A percentile compares a stretch with the other conserved stretches of the same genome.
These are phyloP conservation scores for Aleiodes sp. DNA, from an alignment of 1,140 invertebrate genomes.

Conservation along the genomic window DNA sequence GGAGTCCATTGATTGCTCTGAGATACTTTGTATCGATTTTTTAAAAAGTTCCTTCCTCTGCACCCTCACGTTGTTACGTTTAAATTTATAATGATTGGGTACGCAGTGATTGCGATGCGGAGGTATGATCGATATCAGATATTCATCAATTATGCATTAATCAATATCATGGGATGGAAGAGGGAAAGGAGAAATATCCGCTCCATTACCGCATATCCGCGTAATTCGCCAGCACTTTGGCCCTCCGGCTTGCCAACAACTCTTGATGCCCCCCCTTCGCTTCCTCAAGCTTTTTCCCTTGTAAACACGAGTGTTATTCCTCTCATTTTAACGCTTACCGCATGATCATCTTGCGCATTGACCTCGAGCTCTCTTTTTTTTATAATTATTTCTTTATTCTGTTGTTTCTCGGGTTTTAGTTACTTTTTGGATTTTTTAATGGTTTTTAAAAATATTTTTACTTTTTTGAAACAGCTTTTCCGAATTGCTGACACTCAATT, in stretches of 20 bases:
- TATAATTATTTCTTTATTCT: not conserved
- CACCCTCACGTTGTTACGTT: not conserved
- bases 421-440: not conserved
- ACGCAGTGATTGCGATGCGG: not conserved
- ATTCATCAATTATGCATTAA: constrained; percentile 33
- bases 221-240: constrained; percentile 26
- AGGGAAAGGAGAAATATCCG: not conserved
- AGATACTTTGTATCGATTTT: not conserved
- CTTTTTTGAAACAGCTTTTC: constrained; percentile 4
- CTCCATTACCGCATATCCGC: constrained; percentile 21
- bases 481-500: constrained; percentile 12
- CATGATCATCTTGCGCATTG: constrained; percentile 9
- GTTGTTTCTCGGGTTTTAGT: not conserved
- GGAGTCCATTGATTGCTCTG: too few relatives aligned
- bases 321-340: constrained; percentile 26
- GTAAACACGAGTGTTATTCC: not conserved
- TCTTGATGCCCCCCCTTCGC: not conserved
- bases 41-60: not conserved
- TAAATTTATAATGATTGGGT: constrained; percentile 13
- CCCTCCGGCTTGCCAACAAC: constrained; percentile 15
- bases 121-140: constrained; percentile 21
- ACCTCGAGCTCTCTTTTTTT: constrained; percentile 10
- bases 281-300: not conserved
- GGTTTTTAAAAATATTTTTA: too few relatives aligned
- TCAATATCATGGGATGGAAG: constrained; percentile 21